phyloP scores from a whole-genome alignment of 2,888 invertebrate species.

The Panopea generosa region DNA sequence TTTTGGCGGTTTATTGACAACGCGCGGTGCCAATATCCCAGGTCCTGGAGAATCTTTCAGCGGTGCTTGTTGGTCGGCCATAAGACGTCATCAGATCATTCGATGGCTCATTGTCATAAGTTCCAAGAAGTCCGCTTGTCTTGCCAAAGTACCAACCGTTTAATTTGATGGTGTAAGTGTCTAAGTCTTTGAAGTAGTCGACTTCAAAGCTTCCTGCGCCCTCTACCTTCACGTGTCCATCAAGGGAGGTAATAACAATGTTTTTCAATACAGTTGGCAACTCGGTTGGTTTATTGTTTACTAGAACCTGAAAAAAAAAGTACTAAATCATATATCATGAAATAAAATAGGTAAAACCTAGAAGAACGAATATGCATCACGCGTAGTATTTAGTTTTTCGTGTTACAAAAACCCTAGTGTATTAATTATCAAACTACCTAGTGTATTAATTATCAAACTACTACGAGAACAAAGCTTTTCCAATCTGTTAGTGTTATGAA shows the following conservation, averaged over 20 bases:
- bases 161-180: slow-evolving; percentile 87
- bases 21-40: slow-evolving; percentile 87
- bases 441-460: no score
- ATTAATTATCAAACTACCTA: no score
- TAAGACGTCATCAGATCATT: slow-evolving; percentile 91
- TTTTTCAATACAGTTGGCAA: slow-evolving; percentile 87
- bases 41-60: slow-evolving; percentile 90
- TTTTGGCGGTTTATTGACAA: slow-evolving; percentile 55
- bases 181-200: slow-evolving; percentile 84
- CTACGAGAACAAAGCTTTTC: no score
- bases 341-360: no score
- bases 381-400: no score
- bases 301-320: slow-evolving; percentile 9
- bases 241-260: slow-evolving; percentile 81
- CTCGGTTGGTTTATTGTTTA: slow-evolving; percentile 85
- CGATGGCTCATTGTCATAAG: slow-evolving; percentile 94
- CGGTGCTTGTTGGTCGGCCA: slow-evolving; percentile 86
- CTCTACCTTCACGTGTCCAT: slow-evolving; percentile 81
- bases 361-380: no score
- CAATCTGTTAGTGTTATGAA: no score
- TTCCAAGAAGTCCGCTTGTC: slow-evolving; percentile 94
- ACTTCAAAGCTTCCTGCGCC: slow-evolving; percentile 86
- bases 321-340: no score
- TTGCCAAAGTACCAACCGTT: slow-evolving; percentile 96
- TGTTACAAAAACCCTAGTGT: no score